Evolutionary conservation across 1,140 invertebrate species (phyloP).

Genomic region (Pseudomyrmex pallidus): DNA sequence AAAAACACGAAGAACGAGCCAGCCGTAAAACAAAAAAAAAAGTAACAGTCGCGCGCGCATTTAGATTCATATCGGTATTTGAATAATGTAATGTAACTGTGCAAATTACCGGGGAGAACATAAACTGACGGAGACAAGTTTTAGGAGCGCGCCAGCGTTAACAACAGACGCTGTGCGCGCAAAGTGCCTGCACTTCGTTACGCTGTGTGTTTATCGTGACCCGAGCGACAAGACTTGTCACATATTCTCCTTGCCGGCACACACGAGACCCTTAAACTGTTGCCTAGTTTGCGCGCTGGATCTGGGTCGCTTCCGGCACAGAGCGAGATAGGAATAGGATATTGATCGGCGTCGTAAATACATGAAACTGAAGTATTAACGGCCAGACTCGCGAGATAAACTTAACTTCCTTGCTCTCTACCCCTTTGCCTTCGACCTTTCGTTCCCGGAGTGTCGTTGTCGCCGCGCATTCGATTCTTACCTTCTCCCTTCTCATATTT

Average conservation of each 20-base stretch:
- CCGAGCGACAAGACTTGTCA: slow-evolving; percentile 41
- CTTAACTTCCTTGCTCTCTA: background rate
- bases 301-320: slow-evolving; percentile 52
- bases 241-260: slow-evolving; percentile 32
- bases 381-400: slow-evolving; percentile 41
- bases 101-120: background rate
- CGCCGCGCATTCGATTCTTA: slow-evolving; percentile 14
- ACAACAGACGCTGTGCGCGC: background rate
- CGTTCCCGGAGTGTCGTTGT: slow-evolving; percentile 1
- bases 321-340: slow-evolving; percentile 44
- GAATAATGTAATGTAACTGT: background rate
- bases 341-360: slow-evolving; percentile 54
- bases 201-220: slow-evolving; percentile 9
- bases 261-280: slow-evolving; percentile 44
- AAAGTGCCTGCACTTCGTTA: slow-evolving; percentile 28
- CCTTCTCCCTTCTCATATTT: background rate
- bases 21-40: background rate
- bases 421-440: slow-evolving; percentile 30
- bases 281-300: slow-evolving; percentile 18
- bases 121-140: background rate
- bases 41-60: background rate
- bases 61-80: slow-evolving; percentile 3
- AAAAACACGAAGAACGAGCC: background rate
- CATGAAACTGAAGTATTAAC: slow-evolving; percentile 53
- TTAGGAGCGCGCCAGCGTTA: background rate